Evolutionary conservation across 1,140 invertebrate species (phyloP), one percentile per base, ranked within the genome.

Genomic region (Psix sp.): DNA sequence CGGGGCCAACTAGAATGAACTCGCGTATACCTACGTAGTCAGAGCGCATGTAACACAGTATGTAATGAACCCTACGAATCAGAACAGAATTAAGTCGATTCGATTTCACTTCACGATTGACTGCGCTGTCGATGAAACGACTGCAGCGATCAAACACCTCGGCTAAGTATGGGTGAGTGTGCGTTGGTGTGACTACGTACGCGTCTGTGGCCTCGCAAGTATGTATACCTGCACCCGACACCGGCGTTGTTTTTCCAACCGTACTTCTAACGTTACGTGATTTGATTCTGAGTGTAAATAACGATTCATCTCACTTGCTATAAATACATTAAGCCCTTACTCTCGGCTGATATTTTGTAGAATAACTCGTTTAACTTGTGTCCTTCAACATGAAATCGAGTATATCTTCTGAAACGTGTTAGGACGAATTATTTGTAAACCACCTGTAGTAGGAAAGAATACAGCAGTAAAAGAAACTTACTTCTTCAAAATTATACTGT

Each of bases 1-100:
- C n/a, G n/a, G n/a, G n/a, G n/a, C n/a, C n/a, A n/a, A n/a, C n/a
- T n/a, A n/a, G n/a, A n/a, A n/a, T n/a, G n/a, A n/a, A n/a, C n/a
- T n/a, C n/a, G n/a, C n/a, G n/a, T n/a, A n/a, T n/a, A n/a, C n/a
- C n/a, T n/a, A n/a, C n/a, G n/a, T n/a, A n/a, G n/a, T n/a, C n/a
- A n/a, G n/a, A n/a, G n/a, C n/a, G n/a, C n/a, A n/a, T n/a, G n/a
- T n/a, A n/a, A n/a, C n/a, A n/a, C n/a, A n/a, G n/a, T n/a, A n/a
- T n/a, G n/a, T n/a, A 84, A 84, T 76, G 79, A 83, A 84, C 62
- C 77, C 68, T 68, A 76, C 67, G 77, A 84, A 82, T 81, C 75
- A 77, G 74, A 77, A 78, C 74, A 78, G 80, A 80, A 84, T 83
- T 80, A 80, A 81, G 78, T 83, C 77, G 81, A 77, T 80, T 79